Base-by-base conservation (phyloP, 2,113 vertebrate genomes). In the Nothocercus julius region DNA sequence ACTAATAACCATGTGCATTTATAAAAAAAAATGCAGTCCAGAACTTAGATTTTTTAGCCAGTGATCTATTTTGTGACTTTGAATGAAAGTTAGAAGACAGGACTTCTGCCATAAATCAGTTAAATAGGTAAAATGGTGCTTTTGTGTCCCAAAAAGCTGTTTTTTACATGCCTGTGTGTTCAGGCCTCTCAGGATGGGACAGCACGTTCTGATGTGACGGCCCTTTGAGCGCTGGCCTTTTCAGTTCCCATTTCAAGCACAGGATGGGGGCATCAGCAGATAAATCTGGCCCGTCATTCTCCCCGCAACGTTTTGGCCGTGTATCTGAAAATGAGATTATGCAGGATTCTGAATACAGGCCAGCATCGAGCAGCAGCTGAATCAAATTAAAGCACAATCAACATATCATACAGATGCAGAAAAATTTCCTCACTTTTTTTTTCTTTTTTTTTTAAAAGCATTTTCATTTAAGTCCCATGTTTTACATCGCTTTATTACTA, bases 121-220 rank as follows among this genome's bases (percentile, higher is more conserved):
- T 67, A 34, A 63, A 82, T 70, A 20, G 58, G n/a, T 59, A 14
- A 54, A 78, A 21, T 44, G 72, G 6, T 74, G 45, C 36, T 92
- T 85, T 38, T n/a, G 18, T 15, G 36, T 61, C 56, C 7, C 38
- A 10, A 44, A 38, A 40, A 77, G 30, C n/a, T 88, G 66, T 51
- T 25, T 54, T 70, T 30, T 40, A 38, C 13, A 5, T 27, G n/a
- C 0, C 0, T 30, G 12, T 20, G 4, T 73, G 16, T 27, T 7
- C 40, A 17, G 32, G 40, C 70, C 59, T 42, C 45, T 73, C 28
- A 24, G 67, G 61, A 7, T 20, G 61, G 53, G 61, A 32, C 53
- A 13, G 7, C 30, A 40, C 5, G 0, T 70, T 87, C 62, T 45
- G 22, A 17, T 25, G 61, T 61, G 38, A 47, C 61, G 82, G 66